These are phyloP conservation scores for Nanorana parkeri DNA, from an alignment of 2,113 vertebrate genomes.

Conservation along the genomic window DNA sequence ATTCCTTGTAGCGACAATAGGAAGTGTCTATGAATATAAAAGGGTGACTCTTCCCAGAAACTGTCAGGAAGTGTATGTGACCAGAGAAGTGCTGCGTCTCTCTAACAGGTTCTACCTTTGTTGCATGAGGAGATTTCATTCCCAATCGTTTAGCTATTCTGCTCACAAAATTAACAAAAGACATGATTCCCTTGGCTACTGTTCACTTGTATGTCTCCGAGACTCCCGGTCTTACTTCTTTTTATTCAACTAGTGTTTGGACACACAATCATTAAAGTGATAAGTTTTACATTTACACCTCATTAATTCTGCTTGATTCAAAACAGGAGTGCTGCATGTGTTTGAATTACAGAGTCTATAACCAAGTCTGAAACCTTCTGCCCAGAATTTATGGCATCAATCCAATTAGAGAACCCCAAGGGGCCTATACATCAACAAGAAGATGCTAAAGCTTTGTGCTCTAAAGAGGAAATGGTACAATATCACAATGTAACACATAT, in stretches of 20 bases:
- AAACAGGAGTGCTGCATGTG: conserved; percentile 16
- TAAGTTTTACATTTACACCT: conserved; percentile 47
- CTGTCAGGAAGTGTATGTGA: conserved; percentile 21
- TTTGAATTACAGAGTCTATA: conserved; percentile 27
- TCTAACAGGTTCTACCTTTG: conserved; percentile 24
- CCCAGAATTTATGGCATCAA: conserved; percentile 38
- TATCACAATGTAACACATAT: conserved; percentile 18
- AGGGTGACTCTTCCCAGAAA: neutral
- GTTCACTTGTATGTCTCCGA: conserved; percentile 29
- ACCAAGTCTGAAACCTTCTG: conserved; percentile 15
- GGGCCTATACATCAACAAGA: conserved; percentile 32
- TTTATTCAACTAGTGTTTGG: conserved; percentile 38
- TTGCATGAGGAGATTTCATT: conserved; percentile 26
- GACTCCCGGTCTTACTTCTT: conserved; percentile 12
- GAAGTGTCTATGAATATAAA: conserved; percentile 6
- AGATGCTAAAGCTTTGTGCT: conserved; percentile 7
- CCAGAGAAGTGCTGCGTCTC: neutral
- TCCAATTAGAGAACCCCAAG: conserved; percentile 27
- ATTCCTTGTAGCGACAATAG: neutral
- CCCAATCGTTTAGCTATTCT: conserved; percentile 37
- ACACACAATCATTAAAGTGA: conserved; percentile 41
- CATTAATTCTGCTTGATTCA: conserved; percentile 50
- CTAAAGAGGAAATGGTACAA: neutral
- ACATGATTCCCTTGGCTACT: conserved; percentile 33
- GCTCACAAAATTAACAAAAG: conserved; percentile 28